Conservation (phyloP, 2,113 vertebrate genomes). For the Pollimyrus isidori region DNA sequence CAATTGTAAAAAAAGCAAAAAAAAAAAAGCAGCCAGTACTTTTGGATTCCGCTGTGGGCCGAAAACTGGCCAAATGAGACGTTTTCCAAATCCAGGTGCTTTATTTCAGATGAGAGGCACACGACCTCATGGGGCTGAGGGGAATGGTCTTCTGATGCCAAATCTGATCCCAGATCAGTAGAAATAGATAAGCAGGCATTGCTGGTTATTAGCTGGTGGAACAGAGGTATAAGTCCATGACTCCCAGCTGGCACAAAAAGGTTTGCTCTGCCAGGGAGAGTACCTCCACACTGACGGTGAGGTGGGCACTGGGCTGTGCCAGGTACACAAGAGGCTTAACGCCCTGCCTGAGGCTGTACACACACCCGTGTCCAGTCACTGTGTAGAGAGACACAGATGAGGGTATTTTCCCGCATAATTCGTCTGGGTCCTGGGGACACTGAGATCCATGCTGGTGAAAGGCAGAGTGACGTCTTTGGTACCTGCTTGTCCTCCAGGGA, state of each 20-base stretch:
- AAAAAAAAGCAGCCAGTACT: not conserved
- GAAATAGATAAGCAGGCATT: not conserved
- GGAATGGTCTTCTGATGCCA: not conserved
- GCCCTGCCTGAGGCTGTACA: not conserved
- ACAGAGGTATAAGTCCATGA: not conserved
- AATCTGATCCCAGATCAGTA: not conserved
- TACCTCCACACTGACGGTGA: not conserved
- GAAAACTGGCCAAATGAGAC: not conserved
- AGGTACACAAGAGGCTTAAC: not conserved
- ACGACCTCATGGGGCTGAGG: not conserved
- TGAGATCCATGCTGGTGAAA: not conserved
- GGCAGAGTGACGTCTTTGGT: not conserved
- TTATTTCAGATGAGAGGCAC: not conserved
- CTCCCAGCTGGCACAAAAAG: not conserved
- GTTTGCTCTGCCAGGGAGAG: not conserved
- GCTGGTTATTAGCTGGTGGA: not conserved
- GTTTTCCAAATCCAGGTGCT: not conserved
- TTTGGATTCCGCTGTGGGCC: not conserved
- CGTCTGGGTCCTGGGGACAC: not conserved
- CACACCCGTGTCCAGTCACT: not conserved
- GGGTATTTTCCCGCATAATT: not conserved
- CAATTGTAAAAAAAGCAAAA: not conserved
- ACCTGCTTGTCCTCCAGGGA: not conserved
- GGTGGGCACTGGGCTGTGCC: not conserved
- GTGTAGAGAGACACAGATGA: not conserved